These are phyloP conservation scores for Styela clava DNA, from an alignment of 23 tunicate genomes.

Conservation along the genomic window DNA sequence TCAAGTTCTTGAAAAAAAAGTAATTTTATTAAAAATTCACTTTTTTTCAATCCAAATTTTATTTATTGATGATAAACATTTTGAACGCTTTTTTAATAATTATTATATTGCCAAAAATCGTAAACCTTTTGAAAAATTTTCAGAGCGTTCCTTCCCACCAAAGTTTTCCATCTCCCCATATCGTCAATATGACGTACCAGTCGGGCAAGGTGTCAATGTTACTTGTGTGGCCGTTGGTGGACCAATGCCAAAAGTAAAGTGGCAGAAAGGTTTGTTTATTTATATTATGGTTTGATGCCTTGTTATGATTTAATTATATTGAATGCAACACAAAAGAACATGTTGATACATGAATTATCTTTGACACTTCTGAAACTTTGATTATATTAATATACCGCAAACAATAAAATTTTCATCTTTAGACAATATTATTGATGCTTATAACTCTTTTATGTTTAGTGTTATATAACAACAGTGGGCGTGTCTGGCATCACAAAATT, in stretches of 20 bases:
- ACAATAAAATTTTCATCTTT: too few relatives aligned
- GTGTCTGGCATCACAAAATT: too few relatives aligned
- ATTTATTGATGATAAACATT: too few relatives aligned
- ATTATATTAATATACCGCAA: too few relatives aligned
- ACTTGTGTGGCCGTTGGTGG: conserved; percentile 90
- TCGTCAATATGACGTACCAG: conserved; percentile 51
- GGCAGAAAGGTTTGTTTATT: conserved; percentile 65
- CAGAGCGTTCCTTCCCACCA: conserved; percentile 48
- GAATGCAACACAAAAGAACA: neutral
- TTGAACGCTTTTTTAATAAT: too few relatives aligned
- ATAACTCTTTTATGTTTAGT: too few relatives aligned
- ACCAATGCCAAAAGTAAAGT: conserved; percentile 86
- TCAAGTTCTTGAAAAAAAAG: neutral
- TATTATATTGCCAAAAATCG: too few relatives aligned
- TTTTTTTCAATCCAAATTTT: too few relatives aligned
- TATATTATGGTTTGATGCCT: neutral
- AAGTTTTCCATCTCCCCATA: conserved; percentile 67
- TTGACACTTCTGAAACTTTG: neutral
- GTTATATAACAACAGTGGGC: too few relatives aligned
- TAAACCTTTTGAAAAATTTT: too few relatives aligned
- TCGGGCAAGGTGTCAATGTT: conserved; percentile 44
- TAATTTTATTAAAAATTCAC: too few relatives aligned
- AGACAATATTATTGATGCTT: too few relatives aligned
- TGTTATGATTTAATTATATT: neutral
- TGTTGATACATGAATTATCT: neutral